phyloP scores from a whole-genome alignment of 2,113 vertebrate species.

The Percopsis transmontana region DNA sequence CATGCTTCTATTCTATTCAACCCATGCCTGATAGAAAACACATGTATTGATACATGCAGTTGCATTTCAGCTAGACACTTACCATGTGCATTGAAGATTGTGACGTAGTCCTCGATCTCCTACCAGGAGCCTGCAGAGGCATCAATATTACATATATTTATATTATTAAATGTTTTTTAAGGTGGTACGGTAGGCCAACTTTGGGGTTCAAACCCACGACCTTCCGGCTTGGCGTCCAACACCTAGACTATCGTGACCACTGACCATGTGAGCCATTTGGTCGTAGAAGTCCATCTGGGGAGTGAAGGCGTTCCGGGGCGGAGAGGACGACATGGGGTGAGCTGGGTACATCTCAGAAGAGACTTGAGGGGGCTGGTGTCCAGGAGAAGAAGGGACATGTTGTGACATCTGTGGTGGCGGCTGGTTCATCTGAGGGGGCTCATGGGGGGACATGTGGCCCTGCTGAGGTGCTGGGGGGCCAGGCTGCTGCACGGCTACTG shows the following conservation, averaged over 20 bases:
- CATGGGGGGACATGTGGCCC: slow-evolving; percentile 55
- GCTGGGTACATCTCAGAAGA: slow-evolving; percentile 57
- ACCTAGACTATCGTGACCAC: too few species aligned
- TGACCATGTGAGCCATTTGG: slow-evolving; percentile 84
- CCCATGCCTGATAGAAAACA: neutral
- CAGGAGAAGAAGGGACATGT: slow-evolving; percentile 29
- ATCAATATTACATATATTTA: neutral
- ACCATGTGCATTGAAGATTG: slow-evolving; percentile 84
- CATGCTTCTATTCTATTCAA: too few species aligned
- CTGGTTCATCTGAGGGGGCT: slow-evolving; percentile 51
- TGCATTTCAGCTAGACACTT: slow-evolving; percentile 26
- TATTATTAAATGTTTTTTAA: too few species aligned
- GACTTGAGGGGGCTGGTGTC: slow-evolving; percentile 19
- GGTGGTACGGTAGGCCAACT: too few species aligned
- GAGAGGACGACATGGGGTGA: slow-evolving; percentile 71
- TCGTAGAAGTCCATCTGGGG: slow-evolving; percentile 86
- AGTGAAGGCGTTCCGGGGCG: slow-evolving; percentile 61
- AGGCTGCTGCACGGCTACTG: slow-evolving; percentile 58
- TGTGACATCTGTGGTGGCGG: slow-evolving; percentile 37
- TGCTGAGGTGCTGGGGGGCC: slow-evolving; percentile 30
- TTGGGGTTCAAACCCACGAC: too few species aligned
- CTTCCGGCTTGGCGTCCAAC: too few species aligned
- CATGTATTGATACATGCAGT: neutral
- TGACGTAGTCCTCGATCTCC: slow-evolving; percentile 81
- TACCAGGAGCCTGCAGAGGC: slow-evolving; percentile 68